Percentiles rank a stretch among this genome's conserved stretches.
Evolutionary conservation across 2,113 vertebrate genomes (phyloP).

Genomic region (Trogon surrucura): DNA sequence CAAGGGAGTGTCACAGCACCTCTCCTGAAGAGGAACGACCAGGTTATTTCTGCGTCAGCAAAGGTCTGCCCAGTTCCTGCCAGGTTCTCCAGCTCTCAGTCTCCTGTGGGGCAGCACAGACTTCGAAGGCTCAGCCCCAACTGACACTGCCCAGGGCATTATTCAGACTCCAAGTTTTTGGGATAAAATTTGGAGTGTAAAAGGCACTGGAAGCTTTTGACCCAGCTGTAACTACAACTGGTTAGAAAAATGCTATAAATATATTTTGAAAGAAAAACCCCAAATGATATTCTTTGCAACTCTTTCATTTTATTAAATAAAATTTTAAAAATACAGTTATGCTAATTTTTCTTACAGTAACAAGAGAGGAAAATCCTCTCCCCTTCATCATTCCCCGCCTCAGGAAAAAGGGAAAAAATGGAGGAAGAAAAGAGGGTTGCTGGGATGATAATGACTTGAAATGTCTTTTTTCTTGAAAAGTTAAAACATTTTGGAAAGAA

Average conservation of each 20-base stretch:
- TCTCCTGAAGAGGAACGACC: not conserved
- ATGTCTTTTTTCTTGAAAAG: constrained; percentile 31
- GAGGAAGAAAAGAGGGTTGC: not conserved
- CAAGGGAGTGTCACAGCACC: not conserved
- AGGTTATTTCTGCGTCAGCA: not conserved
- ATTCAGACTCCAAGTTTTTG: not conserved
- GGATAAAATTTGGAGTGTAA: not conserved
- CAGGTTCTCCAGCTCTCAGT: not conserved
- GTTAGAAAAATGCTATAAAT: not conserved
- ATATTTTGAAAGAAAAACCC: not conserved
- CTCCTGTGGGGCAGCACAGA: not conserved
- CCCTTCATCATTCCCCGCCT: not conserved
- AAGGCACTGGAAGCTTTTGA: not conserved
- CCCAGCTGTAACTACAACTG: not conserved
- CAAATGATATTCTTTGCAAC: not conserved
- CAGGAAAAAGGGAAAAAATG: not conserved
- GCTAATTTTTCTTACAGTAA: not conserved
- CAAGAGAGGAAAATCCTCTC: not conserved
- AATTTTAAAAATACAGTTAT: not conserved
- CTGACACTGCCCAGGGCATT: not conserved
- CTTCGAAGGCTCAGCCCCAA: not conserved
- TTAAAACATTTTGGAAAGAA: not conserved
- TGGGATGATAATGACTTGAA: constrained; percentile 18
- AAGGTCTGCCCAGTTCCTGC: not conserved
- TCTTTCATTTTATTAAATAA: not conserved